Conservation (phyloP, 2,113 vertebrate genomes). For the Cyprinodon brontotheroides region DNA sequence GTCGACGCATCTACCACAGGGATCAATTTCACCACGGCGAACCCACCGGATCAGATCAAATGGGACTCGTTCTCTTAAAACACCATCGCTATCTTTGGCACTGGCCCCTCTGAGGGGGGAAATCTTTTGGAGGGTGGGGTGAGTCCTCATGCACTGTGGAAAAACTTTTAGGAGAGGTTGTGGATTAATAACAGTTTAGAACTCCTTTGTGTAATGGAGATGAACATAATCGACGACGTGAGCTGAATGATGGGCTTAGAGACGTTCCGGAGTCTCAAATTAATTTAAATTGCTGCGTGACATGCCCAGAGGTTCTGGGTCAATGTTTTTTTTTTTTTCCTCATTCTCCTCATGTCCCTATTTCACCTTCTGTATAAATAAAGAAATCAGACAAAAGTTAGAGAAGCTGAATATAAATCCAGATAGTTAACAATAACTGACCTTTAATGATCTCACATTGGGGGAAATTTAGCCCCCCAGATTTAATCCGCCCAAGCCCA, state of each 20-base stretch:
- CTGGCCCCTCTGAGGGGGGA: slow-evolving; percentile 13
- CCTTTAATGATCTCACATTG: neutral
- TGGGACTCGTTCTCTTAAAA: slow-evolving; percentile 26
- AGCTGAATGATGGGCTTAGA: slow-evolving; percentile 60
- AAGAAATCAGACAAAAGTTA: slow-evolving; percentile 7
- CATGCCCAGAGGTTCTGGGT: slow-evolving; percentile 68
- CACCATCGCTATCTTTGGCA: slow-evolving; percentile 25
- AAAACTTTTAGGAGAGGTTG: slow-evolving; percentile 22
- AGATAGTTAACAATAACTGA: neutral
- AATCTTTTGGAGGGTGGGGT: slow-evolving; percentile 1
- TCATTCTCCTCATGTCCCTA: slow-evolving; percentile 25
- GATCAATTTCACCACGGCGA: slow-evolving; percentile 60
- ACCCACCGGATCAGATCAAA: slow-evolving; percentile 53
- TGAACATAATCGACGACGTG: slow-evolving; percentile 37
- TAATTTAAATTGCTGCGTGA: slow-evolving; percentile 58
- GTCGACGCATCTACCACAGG: slow-evolving; percentile 49
- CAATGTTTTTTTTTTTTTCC: slow-evolving; percentile 24
- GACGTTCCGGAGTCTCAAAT: slow-evolving; percentile 60
- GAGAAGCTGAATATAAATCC: neutral
- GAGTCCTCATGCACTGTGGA: neutral
- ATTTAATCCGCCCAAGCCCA: too few relatives aligned
- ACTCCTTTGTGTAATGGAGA: slow-evolving; percentile 47
- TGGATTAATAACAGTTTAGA: slow-evolving; percentile 47
- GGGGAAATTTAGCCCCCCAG: too few relatives aligned
- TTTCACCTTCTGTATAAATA: slow-evolving; percentile 37